Evolutionary conservation across 1,140 invertebrate species (phyloP).

Genomic region (Papilio polyxenes): DNA sequence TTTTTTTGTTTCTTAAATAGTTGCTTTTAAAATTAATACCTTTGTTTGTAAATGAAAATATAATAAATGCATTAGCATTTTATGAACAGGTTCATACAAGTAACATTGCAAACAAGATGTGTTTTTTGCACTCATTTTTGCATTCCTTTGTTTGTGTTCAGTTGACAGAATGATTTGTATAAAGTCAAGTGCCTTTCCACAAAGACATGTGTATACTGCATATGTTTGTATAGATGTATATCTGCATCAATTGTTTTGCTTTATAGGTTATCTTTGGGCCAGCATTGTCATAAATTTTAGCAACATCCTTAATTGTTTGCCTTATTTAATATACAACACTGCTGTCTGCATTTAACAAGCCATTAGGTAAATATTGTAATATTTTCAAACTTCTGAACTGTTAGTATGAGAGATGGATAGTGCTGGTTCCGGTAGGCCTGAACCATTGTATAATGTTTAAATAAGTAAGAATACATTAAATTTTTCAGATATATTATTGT

Average conservation of each 20-base stretch:
- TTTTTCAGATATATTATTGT: constrained; percentile 80
- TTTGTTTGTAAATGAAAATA: background rate
- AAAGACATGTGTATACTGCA: constrained; percentile 28
- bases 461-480: constrained; percentile 78
- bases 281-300: constrained; percentile 43
- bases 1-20: background rate
- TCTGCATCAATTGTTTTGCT: constrained; percentile 36
- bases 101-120: background rate
- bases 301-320: constrained; percentile 33
- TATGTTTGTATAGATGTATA: background rate
- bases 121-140: constrained; percentile 33
- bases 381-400: constrained; percentile 67
- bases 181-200: constrained; percentile 36
- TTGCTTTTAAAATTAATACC: background rate
- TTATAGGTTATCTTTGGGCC: constrained; percentile 42
- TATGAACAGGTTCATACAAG: background rate
- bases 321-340: constrained; percentile 44
- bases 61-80: background rate
- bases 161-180: constrained; percentile 36
- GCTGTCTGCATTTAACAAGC: constrained; percentile 59
- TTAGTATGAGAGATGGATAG: constrained; percentile 58
- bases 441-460: constrained; percentile 78
- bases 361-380: constrained; percentile 43
- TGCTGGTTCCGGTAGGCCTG: constrained; percentile 68
- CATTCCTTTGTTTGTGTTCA: constrained; percentile 34